These are phyloP conservation scores for Cacatua alba DNA, from an alignment of 2,113 vertebrate genomes.

Conservation along the genomic window DNA sequence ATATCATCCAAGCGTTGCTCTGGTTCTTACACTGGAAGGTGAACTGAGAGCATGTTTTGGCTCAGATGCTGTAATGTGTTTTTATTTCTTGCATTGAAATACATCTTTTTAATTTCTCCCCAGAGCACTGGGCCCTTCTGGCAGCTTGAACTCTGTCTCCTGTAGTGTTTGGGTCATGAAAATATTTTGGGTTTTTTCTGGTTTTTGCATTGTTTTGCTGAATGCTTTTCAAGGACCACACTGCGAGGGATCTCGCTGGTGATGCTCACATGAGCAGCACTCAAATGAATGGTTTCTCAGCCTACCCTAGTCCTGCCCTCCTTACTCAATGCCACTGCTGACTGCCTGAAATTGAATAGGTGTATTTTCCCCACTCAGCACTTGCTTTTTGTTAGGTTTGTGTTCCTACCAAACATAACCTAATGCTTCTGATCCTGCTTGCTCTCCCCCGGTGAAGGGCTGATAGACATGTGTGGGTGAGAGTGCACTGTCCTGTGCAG, in stretches of 20 bases:
- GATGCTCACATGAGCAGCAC: background rate
- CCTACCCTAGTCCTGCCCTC: background rate
- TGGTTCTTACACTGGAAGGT: conserved; percentile 42
- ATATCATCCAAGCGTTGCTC: background rate
- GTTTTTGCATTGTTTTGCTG: background rate
- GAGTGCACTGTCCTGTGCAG: fast-evolving
- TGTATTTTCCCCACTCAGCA: background rate
- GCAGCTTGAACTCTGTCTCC: background rate
- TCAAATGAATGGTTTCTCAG: fast-evolving
- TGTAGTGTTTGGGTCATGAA: background rate
- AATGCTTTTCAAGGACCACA: background rate
- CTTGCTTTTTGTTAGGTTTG: background rate
- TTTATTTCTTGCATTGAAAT: conserved; percentile 56
- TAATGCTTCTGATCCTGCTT: background rate
- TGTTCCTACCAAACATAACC: background rate
- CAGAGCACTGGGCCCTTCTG: background rate
- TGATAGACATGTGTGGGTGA: background rate
- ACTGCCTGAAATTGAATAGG: background rate
- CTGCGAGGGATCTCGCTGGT: background rate
- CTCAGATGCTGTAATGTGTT: conserved; percentile 9
- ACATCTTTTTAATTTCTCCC: conserved; percentile 18
- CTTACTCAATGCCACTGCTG: fast-evolving
- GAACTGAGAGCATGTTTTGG: conserved; percentile 38
- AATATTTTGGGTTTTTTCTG: background rate
- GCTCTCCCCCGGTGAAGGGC: background rate